Conservation (phyloP, 2,888 invertebrate genomes). For the Caradrina kadenii region DNA sequence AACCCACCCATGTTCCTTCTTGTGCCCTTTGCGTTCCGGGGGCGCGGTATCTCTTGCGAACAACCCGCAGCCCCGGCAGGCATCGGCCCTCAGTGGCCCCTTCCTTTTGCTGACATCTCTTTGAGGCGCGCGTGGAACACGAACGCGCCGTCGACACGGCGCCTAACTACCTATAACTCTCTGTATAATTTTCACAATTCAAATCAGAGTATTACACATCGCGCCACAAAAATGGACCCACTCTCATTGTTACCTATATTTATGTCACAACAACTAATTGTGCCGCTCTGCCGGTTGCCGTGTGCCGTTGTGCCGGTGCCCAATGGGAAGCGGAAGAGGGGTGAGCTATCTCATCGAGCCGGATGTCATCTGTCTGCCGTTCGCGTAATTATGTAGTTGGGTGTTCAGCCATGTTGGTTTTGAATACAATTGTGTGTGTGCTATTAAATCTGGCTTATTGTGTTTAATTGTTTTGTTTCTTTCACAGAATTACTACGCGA, state of each 20-base stretch:
- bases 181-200: constrained; percentile 22
- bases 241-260: constrained; percentile 46
- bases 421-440: constrained; percentile 6
- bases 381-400: constrained; percentile 44
- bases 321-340: constrained; percentile 66
- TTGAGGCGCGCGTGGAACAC: too few species aligned
- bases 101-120: too few species aligned
- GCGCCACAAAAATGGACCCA: constrained; percentile 7
- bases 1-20: too few species aligned
- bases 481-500: neutral
- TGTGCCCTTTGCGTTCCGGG: too few species aligned
- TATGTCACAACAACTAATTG: constrained; percentile 54
- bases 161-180: neutral
- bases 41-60: too few species aligned
- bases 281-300: constrained; percentile 40
- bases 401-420: constrained; percentile 9
- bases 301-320: constrained; percentile 23
- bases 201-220: constrained; percentile 17
- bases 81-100: too few species aligned
- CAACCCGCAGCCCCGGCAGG: too few species aligned
- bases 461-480: neutral
- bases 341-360: constrained; percentile 62
- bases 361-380: constrained; percentile 61
- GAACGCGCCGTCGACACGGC: too few species aligned
- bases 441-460: constrained; percentile 17